Evolutionary conservation across 1,140 invertebrate genomes (phyloP).

Genomic region (Campoletis sonorensis): DNA sequence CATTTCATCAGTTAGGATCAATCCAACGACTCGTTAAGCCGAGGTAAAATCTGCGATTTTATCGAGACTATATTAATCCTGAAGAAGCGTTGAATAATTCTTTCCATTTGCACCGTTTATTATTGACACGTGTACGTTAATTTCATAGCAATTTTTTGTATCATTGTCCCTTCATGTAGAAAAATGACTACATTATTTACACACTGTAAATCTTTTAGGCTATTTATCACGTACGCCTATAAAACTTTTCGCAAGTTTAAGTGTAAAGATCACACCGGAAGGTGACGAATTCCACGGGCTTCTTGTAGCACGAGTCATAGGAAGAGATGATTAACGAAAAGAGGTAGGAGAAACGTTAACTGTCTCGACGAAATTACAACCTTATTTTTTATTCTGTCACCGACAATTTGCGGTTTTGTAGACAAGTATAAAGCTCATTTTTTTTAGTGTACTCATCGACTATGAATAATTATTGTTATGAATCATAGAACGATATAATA

Average conservation of each 20-base stretch:
- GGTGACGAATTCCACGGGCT: slow-evolving; percentile 20
- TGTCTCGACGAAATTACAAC: background rate
- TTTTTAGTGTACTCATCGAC: background rate
- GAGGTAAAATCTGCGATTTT: background rate
- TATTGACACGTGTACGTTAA: too few relatives aligned
- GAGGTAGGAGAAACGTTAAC: background rate
- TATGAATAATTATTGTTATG: background rate
- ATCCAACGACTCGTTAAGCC: background rate
- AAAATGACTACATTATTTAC: background rate
- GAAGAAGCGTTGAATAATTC: background rate
- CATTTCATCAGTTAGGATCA: background rate
- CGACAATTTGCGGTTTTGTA: slow-evolving; percentile 2
- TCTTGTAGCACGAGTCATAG: background rate
- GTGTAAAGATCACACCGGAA: slow-evolving; percentile 6
- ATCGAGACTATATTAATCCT: background rate
- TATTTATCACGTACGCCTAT: background rate
- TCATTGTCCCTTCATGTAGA: background rate
- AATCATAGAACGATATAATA: background rate
- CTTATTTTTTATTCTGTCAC: background rate
- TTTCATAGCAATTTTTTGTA: too few relatives aligned
- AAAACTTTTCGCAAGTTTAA: background rate
- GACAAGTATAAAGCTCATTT: background rate
- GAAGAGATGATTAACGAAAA: slow-evolving; percentile 21
- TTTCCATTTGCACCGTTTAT: background rate
- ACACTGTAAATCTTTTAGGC: background rate